Evolutionary conservation across 2,888 invertebrate genomes (phyloP), one percentile per base, ranked within the genome.

Genomic region (Apamea anceps): DNA sequence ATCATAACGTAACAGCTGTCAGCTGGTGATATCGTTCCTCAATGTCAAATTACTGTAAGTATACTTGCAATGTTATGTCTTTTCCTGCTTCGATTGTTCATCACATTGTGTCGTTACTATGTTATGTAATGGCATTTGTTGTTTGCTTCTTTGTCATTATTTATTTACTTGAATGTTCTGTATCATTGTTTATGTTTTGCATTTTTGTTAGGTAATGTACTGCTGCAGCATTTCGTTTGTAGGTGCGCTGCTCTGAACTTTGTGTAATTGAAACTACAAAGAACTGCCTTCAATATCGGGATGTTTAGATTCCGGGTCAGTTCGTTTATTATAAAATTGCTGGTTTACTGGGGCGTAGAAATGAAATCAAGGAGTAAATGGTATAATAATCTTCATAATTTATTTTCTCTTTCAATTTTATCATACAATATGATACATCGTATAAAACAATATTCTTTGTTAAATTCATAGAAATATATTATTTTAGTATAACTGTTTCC

Each of bases 401-500:
- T 96, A 97, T 96, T 96, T 94, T 94, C 93, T 95, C 94, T 95
- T 94, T 93, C 94, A 93, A 93, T 92, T 93, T 94, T 94, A 94
- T 96, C 92, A 96, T 96, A 96, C 96, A 96, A 95, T 96, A 96
- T 95, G 96, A 90, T 95, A 95, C 95, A 95, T 95, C 95, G 95
- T 97, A 97, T 95, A 97, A 97, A 97, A 97, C 96, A 96, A 96
- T 97, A 96, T 96, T 95, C 95, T 96, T 96, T 96, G 96, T 97
- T 96, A 97, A 95, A 96, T 95, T 96, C 93, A 96, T 97, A 96
- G 96, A 96, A 96, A 97, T 97, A 96, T 96, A 97, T 96, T 96
- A 96, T 96, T 96, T 96, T 96, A 96, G 94, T 96, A 96, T 96
- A 96, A 96, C 96, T 96, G 96, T 95, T 89, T 95, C 90, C 93